Percentiles rank a stretch among this genome's conserved stretches.
Conservation (phyloP, 2,113 vertebrate species). For the Marmota flaviventris region DNA sequence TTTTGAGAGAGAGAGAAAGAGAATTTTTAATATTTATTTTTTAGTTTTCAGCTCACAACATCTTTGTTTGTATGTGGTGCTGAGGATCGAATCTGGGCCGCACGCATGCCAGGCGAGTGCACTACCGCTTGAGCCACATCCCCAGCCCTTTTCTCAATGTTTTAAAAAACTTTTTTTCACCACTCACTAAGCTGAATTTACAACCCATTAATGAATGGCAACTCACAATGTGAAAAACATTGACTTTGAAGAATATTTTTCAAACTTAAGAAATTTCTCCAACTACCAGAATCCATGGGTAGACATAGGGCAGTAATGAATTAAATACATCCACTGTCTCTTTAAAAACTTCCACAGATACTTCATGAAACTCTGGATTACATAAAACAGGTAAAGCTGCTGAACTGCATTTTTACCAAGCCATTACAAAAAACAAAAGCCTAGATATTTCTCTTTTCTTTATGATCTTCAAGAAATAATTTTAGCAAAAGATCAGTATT, state of each 20-base stretch:
- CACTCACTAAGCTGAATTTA: conserved; percentile 45
- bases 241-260: conserved; percentile 33
- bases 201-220: neutral
- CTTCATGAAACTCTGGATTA: conserved; percentile 39
- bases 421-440: neutral
- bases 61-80: no score
- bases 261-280: conserved; percentile 31
- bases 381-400: conserved; percentile 2
- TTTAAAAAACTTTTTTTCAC: conserved; percentile 24
- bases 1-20: no score
- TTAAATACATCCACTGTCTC: neutral
- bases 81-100: no score
- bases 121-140: no score
- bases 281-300: neutral
- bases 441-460: conserved; percentile 23
- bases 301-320: conserved; percentile 11
- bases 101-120: no score
- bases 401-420: conserved; percentile 32
- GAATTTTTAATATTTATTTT: no score
- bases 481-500: conserved; percentile 53
- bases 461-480: conserved; percentile 55
- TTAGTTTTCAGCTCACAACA: no score
- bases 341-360: conserved; percentile 19
- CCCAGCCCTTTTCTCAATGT: neutral
- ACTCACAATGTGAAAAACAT: conserved; percentile 25